Conservation (phyloP, 2,113 vertebrate species). For the Rhynchopsitta pachyrhyncha region DNA sequence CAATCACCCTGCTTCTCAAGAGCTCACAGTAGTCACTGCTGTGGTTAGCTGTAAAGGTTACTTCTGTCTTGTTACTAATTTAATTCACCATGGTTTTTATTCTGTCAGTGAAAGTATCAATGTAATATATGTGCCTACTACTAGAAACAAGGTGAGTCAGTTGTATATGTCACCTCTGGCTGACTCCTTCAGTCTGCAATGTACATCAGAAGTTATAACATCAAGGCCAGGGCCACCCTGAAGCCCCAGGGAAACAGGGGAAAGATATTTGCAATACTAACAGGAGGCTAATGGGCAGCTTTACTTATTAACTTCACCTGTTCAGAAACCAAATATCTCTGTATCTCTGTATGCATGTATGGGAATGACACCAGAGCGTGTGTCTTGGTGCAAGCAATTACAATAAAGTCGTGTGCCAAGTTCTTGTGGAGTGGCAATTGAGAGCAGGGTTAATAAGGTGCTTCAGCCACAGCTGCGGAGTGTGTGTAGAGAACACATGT, state of each 20-base stretch:
- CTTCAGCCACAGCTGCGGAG: neutral
- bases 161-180: neutral
- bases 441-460: neutral
- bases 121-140: neutral
- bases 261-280: neutral
- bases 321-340: neutral
- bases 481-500: neutral
- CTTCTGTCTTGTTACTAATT: neutral
- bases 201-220: neutral
- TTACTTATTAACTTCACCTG: neutral
- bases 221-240: neutral
- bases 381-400: neutral
- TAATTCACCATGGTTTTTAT: neutral
- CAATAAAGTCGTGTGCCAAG: fast-evolving
- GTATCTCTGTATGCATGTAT: neutral
- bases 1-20: neutral
- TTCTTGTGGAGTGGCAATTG: fast-evolving
- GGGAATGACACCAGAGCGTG: too few species aligned
- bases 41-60: neutral
- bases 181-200: neutral
- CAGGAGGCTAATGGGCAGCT: neutral
- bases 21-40: neutral
- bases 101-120: neutral
- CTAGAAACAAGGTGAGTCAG: neutral
- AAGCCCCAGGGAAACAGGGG: neutral